Conservation (phyloP, 2,888 invertebrate species). For the Drosophila borealis region DNA sequence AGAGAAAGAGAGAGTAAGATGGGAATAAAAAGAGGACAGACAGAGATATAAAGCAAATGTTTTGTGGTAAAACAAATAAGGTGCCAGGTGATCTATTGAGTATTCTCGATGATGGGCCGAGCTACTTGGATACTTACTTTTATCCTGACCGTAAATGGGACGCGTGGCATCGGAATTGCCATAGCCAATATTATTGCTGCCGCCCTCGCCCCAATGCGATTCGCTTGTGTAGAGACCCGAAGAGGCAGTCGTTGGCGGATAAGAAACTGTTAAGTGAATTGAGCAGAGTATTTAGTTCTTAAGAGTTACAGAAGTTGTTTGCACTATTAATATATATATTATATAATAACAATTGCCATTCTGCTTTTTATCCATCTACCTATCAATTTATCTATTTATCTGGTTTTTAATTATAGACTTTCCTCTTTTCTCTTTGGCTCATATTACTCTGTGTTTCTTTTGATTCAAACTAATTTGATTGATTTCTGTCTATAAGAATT, state of each 20-base stretch:
- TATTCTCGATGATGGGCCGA: conserved; percentile 9
- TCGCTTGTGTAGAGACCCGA: conserved; percentile 80
- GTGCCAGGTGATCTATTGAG: conserved; percentile 28
- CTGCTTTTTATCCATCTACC: too few relatives aligned
- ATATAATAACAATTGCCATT: too few relatives aligned
- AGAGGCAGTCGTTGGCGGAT: conserved; percentile 82
- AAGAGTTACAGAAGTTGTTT: too few relatives aligned
- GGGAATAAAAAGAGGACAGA: conserved; percentile 1
- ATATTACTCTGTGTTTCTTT: too few relatives aligned
- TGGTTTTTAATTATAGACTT: not conserved
- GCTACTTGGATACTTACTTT: conserved; percentile 76
- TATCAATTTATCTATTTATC: too few relatives aligned
- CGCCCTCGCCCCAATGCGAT: conserved; percentile 75
- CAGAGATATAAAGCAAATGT: conserved; percentile 12
- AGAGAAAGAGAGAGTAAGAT: conserved; percentile 10
- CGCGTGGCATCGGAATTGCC: conserved; percentile 75
- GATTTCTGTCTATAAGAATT: conserved; percentile 4
- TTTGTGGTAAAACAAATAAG: conserved; percentile 21
- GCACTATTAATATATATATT: too few relatives aligned
- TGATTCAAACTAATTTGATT: not conserved
- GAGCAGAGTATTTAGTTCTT: too few relatives aligned
- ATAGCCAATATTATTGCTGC: conserved; percentile 62
- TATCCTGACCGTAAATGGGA: conserved; percentile 76
- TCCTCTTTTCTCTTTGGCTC: not conserved
- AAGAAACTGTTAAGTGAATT: conserved; percentile 75